Percentiles rank a stretch among this genome's conserved stretches.
These are phyloP conservation scores for Tachycineta bicolor DNA, from an alignment of 2,113 vertebrate genomes.

Conservation along the genomic window DNA sequence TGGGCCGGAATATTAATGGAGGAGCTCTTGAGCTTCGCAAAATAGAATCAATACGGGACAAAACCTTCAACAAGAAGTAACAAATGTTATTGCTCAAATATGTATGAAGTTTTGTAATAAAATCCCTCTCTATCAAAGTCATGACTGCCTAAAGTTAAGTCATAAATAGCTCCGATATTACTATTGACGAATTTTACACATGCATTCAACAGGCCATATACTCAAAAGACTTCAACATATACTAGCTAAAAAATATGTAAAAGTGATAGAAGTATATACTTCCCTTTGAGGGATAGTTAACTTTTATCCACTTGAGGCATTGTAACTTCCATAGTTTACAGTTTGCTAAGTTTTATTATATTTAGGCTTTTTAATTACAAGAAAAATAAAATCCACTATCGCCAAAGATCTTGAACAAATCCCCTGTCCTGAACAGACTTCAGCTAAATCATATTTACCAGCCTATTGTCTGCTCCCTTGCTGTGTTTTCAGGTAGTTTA, in stretches of 20 bases:
- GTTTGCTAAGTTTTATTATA: neutral
- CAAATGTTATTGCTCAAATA: neutral
- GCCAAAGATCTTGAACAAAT: neutral
- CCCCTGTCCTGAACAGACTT: neutral
- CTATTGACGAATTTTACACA: neutral
- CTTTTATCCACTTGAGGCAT: neutral
- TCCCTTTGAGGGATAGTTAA: neutral
- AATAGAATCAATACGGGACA: conserved; percentile 76
- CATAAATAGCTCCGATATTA: neutral
- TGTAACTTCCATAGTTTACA: neutral
- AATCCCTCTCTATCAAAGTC: neutral
- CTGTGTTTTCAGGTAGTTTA: neutral
- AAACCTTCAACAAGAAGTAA: conserved; percentile 70
- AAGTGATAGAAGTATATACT: neutral
- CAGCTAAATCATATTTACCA: neutral
- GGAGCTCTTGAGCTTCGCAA: conserved; percentile 76
- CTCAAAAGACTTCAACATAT: neutral
- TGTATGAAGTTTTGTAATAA: neutral
- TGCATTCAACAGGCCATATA: neutral
- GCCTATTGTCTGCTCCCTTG: neutral
- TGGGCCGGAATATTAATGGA: conserved; percentile 65
- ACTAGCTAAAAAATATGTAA: neutral
- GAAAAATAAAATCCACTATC: neutral
- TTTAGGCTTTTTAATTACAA: neutral
- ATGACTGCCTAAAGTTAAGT: neutral